Conservation (phyloP, 2,113 vertebrate genomes). For the Pterocles burchelli region DNA sequence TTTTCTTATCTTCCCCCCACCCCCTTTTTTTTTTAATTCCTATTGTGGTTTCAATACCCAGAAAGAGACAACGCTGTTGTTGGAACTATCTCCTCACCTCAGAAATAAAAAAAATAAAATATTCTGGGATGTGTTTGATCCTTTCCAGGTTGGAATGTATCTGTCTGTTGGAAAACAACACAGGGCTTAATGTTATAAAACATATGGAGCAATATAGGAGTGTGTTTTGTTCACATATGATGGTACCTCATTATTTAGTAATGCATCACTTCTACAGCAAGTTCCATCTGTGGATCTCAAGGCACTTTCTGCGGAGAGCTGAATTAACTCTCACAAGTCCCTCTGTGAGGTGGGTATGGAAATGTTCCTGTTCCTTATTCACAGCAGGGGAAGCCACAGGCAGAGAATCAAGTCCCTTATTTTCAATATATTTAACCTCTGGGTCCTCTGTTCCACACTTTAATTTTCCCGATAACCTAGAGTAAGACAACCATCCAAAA, state of each 20-base stretch:
- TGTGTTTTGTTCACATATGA: neutral
- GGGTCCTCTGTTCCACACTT: neutral
- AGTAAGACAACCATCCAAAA: neutral
- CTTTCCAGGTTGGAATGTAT: neutral
- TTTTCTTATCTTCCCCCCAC: too few species aligned
- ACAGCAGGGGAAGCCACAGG: neutral
- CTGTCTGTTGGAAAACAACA: neutral
- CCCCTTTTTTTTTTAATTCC: neutral
- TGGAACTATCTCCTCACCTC: neutral
- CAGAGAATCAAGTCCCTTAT: neutral
- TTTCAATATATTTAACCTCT: neutral
- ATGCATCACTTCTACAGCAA: neutral
- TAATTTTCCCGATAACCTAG: neutral
- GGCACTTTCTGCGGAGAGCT: neutral
- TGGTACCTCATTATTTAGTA: neutral
- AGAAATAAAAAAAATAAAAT: neutral
- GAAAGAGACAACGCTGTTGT: neutral
- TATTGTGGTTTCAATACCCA: neutral
- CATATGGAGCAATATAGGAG: neutral
- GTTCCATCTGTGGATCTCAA: conserved; percentile 11
- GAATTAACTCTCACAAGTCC: neutral
- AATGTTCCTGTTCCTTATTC: neutral
- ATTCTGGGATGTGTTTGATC: neutral
- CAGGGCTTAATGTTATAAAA: neutral
- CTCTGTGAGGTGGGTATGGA: conserved; percentile 9